Conservation (phyloP, 1,140 invertebrate genomes). For the Leptopilina boulardi region DNA sequence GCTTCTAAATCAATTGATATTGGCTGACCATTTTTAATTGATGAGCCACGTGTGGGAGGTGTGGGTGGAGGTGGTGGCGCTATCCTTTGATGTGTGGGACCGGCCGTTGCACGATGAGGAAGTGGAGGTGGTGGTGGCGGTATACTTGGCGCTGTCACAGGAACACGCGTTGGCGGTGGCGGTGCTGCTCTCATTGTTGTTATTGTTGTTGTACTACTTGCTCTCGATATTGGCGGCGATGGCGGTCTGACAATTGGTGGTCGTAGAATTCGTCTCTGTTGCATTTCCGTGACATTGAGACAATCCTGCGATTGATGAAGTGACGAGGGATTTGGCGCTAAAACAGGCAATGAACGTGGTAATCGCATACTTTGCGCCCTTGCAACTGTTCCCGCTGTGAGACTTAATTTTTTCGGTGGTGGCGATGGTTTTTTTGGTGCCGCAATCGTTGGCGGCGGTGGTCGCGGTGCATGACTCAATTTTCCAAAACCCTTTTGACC, state of each 20-base stretch:
- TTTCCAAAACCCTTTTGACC: conserved; percentile 73
- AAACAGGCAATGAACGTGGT: conserved; percentile 75
- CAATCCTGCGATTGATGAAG: conserved; percentile 78
- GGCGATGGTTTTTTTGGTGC: conserved; percentile 73
- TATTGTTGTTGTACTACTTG: conserved; percentile 29
- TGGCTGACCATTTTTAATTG: conserved; percentile 63
- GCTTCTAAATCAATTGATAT: conserved; percentile 72
- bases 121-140: conserved; percentile 72
- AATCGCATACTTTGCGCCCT: conserved; percentile 78
- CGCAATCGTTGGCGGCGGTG: conserved; percentile 64
- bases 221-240: conserved; percentile 66
- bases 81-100: conserved; percentile 62
- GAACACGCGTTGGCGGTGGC: conserved; percentile 65
- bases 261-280: conserved; percentile 65
- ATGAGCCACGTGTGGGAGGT: conserved; percentile 62
- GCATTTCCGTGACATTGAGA: conserved; percentile 64
- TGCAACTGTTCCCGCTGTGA: conserved; percentile 69
- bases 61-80: conserved; percentile 59
- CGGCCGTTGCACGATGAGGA: conserved; percentile 64
- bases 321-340: conserved; percentile 67
- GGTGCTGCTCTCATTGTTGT: conserved; percentile 62
- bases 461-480: conserved; percentile 76
- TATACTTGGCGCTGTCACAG: conserved; percentile 67
- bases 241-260: conserved; percentile 71
- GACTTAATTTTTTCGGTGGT: conserved; percentile 73